Base-by-base conservation (phyloP, 37 sponge, comb jelly and placozoan species). In the Cladorhizidae sp. region DNA sequence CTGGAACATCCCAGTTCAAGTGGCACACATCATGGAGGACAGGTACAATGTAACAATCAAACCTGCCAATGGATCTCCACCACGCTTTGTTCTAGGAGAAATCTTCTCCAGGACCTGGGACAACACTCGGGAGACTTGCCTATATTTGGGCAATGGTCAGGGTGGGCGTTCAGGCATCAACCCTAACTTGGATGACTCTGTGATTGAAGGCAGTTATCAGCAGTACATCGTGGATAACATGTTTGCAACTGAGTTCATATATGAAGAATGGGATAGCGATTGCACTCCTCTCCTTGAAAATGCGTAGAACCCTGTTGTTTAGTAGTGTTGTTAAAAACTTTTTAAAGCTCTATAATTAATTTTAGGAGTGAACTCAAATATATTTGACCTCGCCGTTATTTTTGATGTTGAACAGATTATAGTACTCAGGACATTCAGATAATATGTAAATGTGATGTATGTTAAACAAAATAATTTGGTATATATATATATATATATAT, bases 1-100 rank as follows among this genome's bases (percentile, higher is more conserved):
- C 88, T 92, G 89, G 88, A 92, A 92, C 54, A 61, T 85, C n/a
- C 88, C 84, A n/a, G 74, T 92, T 14, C 63, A 57, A 28, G 29
- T n/a, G 22, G 37, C 58, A 3, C 38, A 25, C 12, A 40, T 22
- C 32, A 65, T 67, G 12, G 55, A 29, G 7, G n/a, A 38, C 26
- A 1, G 1, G 8, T 55, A 77, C 54, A 61, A 80, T n/a, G 75
- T 92, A 25, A 88, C 85, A 20, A 82, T 92, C 3, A 35, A 32
- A 0, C 75, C 79, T 23, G 63, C 74, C 54, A 39, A 58, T 25
- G 40, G 70, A 1, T n/a, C 58, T 9, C 64, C 56, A 14, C 21
- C 68, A 0, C 64, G 93, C 50, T 40, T 41, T 25, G 87, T 92
- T 65, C 57, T 84, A 0, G 89, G 68, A 23, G 85, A 87, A 32